Evolutionary conservation across 2,797 vertebrate genomes (phyloP), one percentile per base, ranked within the genome.

Genomic region (Aplochiton taeniatus): DNA sequence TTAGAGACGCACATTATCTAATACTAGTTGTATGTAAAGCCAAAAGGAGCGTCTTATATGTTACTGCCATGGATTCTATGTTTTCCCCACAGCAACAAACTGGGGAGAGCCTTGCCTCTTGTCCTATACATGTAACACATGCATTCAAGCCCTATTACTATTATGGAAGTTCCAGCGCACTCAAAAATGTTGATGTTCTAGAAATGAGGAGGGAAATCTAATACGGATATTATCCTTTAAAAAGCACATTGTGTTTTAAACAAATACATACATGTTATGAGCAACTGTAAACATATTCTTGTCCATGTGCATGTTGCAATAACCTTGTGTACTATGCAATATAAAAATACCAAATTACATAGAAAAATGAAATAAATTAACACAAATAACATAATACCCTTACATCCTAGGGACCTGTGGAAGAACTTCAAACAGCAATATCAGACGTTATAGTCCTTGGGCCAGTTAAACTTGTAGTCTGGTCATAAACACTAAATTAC

Each of bases 331-430:
- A 82, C 75, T 46, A 72, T 82, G 85, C 88, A 89, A 74, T 90
- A 88, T 89, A 90, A 91, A 90, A 90, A 91, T 83, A 88, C 71
- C 73, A 83, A 83, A 78, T 41, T 53, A 87, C 73, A 75, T 82
- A 85, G 84, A 87, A 87, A 88, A 85, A 84, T 72, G 17, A 85
- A 90, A 90, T 88, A 90, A 90, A 87, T 89, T 87, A 88, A 88
- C 83, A 85, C 47, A 79, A 83, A 60, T 17, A 90, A 77, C 83
- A 69, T 46, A 52, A 63, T 52, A 73, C 68, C 70, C 76, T 85
- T 53, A 81, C 79, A 83, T 72, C 64, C 70, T 57, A 70, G 63
- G 44, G 62, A 69, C 56, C 48, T 64, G 70, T 64, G 69, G 13
- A 58, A 57, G 65, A 69, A 65, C 56, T 45, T 31, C 31, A 31